Evolutionary conservation across 2,888 invertebrate genomes (phyloP).

Genomic region (Eilema sororculum): DNA sequence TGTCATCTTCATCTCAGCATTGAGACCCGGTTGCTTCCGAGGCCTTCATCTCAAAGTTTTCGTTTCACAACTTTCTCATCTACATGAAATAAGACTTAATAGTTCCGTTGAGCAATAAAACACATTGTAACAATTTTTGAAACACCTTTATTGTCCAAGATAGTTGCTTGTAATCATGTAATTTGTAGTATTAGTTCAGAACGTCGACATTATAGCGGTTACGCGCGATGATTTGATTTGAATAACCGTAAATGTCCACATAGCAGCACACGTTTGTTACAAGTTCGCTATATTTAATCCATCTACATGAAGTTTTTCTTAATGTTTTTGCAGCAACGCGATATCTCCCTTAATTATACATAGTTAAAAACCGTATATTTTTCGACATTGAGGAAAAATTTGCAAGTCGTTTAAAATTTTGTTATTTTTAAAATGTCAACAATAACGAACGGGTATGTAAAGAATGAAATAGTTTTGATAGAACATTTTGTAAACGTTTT

Average conservation of each 20-base stretch:
- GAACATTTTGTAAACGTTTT: background rate
- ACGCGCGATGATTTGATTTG: slow-evolving; percentile 45
- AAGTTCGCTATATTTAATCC: background rate
- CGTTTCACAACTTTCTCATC: background rate
- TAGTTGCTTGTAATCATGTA: slow-evolving; percentile 32
- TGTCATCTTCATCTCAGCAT: background rate
- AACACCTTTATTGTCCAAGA: slow-evolving; percentile 34
- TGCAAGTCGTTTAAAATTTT: background rate
- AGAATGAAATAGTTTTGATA: slow-evolving; percentile 4
- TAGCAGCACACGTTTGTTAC: slow-evolving; percentile 25
- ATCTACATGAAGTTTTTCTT: background rate
- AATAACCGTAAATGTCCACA: slow-evolving; percentile 44
- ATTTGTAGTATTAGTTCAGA: slow-evolving; percentile 44
- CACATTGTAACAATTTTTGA: background rate
- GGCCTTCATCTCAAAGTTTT: background rate
- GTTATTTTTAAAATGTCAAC: background rate
- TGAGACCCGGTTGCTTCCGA: background rate
- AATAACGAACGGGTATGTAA: background rate
- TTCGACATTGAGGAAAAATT: background rate
- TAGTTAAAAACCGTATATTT: background rate
- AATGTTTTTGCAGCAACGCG: slow-evolving; percentile 2
- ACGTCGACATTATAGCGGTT: slow-evolving; percentile 36
- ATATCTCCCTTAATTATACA: background rate
- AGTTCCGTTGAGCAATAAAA: background rate
- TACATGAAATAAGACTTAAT: background rate